Evolutionary conservation across 2,113 vertebrate species (phyloP).

Genomic region (Grallaria varia): DNA sequence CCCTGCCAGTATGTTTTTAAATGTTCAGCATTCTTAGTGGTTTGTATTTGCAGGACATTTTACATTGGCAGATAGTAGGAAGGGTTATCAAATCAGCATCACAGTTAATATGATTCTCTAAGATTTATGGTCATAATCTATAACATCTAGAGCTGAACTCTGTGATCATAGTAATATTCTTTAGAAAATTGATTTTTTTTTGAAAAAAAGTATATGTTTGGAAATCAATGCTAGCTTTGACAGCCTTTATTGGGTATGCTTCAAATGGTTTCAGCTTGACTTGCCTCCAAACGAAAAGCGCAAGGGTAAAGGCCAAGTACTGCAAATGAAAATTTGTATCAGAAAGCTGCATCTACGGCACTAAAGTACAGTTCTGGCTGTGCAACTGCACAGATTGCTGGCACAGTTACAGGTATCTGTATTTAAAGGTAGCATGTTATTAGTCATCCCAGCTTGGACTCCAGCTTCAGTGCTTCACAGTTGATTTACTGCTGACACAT

Average conservation of each 20-base stretch:
- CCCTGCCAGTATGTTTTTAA: not conserved
- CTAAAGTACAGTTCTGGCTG: not conserved
- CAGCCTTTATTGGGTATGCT: not conserved
- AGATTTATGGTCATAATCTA: not conserved
- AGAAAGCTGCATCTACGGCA: not conserved
- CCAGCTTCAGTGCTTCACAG: not conserved
- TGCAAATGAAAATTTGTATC: not conserved
- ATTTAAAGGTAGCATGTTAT: not conserved
- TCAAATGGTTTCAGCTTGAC: not conserved
- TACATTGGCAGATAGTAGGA: not conserved
- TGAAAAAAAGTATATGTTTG: not conserved
- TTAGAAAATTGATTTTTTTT: not conserved
- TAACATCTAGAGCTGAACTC: not conserved
- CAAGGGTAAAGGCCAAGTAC: not conserved
- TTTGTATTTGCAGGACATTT: not conserved
- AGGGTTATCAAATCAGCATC: not conserved
- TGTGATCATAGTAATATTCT: not conserved
- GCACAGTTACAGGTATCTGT: not conserved
- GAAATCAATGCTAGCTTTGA: not conserved
- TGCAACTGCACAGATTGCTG: not conserved
- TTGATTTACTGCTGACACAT: not conserved
- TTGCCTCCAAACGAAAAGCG: not conserved
- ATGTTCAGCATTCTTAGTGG: not conserved
- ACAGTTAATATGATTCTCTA: not conserved
- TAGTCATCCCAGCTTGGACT: slow-evolving; percentile 1